phyloP scores from a whole-genome alignment of 2,797 vertebrate genomes.

The Gobionotothen gibberifrons region DNA sequence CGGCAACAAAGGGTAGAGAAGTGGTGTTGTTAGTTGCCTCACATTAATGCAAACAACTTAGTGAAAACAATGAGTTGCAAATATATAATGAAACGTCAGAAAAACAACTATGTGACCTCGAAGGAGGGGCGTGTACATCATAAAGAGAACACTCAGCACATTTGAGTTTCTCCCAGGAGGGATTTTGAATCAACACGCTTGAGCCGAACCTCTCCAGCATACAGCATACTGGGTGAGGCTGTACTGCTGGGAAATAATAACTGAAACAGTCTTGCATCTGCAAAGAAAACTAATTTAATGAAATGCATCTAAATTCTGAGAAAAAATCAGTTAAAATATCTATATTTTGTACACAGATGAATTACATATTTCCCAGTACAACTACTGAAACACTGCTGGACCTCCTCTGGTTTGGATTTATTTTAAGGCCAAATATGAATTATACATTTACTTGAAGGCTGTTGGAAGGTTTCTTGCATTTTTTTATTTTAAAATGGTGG shows the following conservation, averaged over 20 bases:
- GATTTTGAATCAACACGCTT: slow-evolving; percentile 12
- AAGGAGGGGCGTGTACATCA: slow-evolving; percentile 29
- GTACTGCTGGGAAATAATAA: not conserved
- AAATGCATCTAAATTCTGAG: slow-evolving; percentile 5
- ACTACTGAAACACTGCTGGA: not conserved
- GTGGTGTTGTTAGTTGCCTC: slow-evolving; percentile 60
- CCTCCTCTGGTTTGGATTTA: not conserved
- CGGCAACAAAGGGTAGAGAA: slow-evolving; percentile 61
- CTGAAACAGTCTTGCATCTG: slow-evolving; percentile 1
- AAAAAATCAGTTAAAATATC: not conserved
- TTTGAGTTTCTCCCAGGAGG: slow-evolving; percentile 22
- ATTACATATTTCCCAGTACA: not conserved
- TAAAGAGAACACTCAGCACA: slow-evolving; percentile 27
- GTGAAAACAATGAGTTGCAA: slow-evolving; percentile 36
- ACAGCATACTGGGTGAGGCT: slow-evolving; percentile 11
- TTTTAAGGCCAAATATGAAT: slow-evolving; percentile 1
- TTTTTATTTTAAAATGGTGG: not conserved
- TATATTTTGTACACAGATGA: not conserved
- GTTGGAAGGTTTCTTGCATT: not conserved
- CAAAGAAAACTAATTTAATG: not conserved
- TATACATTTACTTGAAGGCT: slow-evolving; percentile 1
- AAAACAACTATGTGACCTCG: slow-evolving; percentile 33
- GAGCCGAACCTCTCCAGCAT: slow-evolving; percentile 21
- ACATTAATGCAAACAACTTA: slow-evolving; percentile 50
- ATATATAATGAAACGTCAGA: slow-evolving; percentile 42